Evolutionary conservation across 1,140 invertebrate genomes (phyloP).

Genomic region (Formica selysi): DNA sequence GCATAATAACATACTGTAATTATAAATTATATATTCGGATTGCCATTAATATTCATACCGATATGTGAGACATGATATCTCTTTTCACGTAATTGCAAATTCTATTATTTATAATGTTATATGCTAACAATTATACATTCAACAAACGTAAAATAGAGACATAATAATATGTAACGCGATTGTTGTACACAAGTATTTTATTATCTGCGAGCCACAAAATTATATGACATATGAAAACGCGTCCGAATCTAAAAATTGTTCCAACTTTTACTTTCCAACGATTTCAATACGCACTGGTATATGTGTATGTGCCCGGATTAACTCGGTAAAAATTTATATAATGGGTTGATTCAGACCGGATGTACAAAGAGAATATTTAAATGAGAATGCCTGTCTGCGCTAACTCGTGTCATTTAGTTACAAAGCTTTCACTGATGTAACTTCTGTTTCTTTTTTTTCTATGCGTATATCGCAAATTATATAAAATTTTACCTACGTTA

Average conservation of each 20-base stretch:
- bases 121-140: constrained; percentile 27
- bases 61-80: constrained; percentile 10
- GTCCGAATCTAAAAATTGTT: constrained; percentile 9
- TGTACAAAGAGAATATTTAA: constrained; percentile 54
- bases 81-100: constrained; percentile 42
- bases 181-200: constrained; percentile 24
- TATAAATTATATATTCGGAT: constrained; percentile 10
- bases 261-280: constrained; percentile 29
- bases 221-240: constrained; percentile 19
- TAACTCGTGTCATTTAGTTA: constrained; percentile 40
- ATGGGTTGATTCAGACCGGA: constrained; percentile 34
- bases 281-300: constrained; percentile 1
- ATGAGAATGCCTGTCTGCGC: constrained; percentile 55
- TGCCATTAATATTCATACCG: constrained; percentile 36
- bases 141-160: constrained; percentile 30
- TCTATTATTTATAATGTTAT: constrained; percentile 33
- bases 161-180: constrained; percentile 35
- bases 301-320: constrained; percentile 30
- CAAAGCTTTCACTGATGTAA: constrained; percentile 42
- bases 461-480: constrained; percentile 41
- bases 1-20: constrained; percentile 15
- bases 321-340: constrained; percentile 51
- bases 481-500: constrained; percentile 42
- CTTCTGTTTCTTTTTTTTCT: constrained; percentile 30
- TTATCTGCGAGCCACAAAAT: constrained; percentile 28